Base-by-base conservation (phyloP, 37 sponge, comb jelly and placozoan species). In the Beroe forskalii region DNA sequence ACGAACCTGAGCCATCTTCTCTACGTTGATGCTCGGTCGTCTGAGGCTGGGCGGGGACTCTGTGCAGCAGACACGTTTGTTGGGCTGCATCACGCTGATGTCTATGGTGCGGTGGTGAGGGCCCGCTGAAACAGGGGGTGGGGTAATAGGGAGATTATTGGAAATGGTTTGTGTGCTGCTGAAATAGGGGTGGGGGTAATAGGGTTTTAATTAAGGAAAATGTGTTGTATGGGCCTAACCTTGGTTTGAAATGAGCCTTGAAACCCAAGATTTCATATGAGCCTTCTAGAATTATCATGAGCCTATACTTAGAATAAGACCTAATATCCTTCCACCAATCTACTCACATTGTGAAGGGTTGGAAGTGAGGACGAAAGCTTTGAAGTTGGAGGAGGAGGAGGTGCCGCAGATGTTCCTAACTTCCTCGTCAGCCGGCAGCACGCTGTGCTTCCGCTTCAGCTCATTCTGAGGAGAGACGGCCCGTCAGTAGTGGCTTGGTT, bases 291-390 rank as follows among this genome's bases (percentile, higher is more conserved):
- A n/a, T n/a, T n/a, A n/a, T n/a, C n/a, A n/a, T n/a, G n/a, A n/a
- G n/a, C n/a, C n/a, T n/a, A n/a, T n/a, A n/a, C n/a, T n/a, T n/a
- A n/a, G n/a, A n/a, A n/a, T n/a, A n/a, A n/a, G n/a, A n/a, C n/a
- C n/a, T n/a, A n/a, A n/a, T n/a, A n/a, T n/a, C n/a, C n/a, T n/a
- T n/a, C n/a, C n/a, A n/a, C n/a, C n/a, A n/a, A n/a, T n/a, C n/a
- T 69, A 36, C 72, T 69, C 38, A 69, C 72, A 69, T 17, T 69
- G 72, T 2, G 72, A 69, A 69, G 72, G 35, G 39, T 69, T 69
- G 39, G 72, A 32, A 20, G 72, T 35, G 38, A 69, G 72, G 3
- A 69, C 32, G 72, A 69, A 69, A 69, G 72, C 72, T 69, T 69
- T 69, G 32, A 69, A 69, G 72, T 69, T 69, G 19, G 72, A 69